These are phyloP conservation scores for Pygoscelis antarcticus DNA, from an alignment of 2,113 vertebrate species.

Conservation along the genomic window DNA sequence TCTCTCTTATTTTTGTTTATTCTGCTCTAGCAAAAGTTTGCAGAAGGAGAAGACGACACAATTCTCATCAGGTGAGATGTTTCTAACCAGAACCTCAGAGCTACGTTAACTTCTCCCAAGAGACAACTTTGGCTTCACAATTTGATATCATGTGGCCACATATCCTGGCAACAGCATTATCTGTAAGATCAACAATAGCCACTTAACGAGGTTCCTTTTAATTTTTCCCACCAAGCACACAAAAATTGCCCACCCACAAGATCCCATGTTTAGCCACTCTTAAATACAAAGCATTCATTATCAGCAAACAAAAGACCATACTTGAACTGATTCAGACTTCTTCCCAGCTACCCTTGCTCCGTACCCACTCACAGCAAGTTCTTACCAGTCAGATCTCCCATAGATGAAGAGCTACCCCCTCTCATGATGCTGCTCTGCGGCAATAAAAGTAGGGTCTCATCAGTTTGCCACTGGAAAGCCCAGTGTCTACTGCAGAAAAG, in stretches of 20 bases:
- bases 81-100: not conserved
- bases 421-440: not conserved
- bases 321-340: not conserved
- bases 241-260: not conserved
- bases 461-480: not conserved
- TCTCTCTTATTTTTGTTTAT: not conserved
- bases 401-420: not conserved
- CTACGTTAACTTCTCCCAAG: not conserved
- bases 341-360: not conserved
- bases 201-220: not conserved
- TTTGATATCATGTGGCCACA: not conserved
- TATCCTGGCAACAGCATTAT: constrained; percentile 1
- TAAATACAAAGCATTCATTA: not conserved
- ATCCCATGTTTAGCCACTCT: not conserved
- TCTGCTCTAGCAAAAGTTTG: not conserved
- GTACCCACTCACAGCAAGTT: not conserved
- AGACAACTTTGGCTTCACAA: not conserved
- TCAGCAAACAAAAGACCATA: not conserved
- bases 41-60: not conserved
- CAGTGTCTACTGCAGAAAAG: not conserved
- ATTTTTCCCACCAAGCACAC: not conserved
- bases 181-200: not conserved
- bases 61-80: not conserved
- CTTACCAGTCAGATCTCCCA: too few species aligned
- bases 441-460: not conserved